Evolutionary conservation across 2,888 invertebrate genomes (phyloP).

Genomic region (Microdon myrmicae): DNA sequence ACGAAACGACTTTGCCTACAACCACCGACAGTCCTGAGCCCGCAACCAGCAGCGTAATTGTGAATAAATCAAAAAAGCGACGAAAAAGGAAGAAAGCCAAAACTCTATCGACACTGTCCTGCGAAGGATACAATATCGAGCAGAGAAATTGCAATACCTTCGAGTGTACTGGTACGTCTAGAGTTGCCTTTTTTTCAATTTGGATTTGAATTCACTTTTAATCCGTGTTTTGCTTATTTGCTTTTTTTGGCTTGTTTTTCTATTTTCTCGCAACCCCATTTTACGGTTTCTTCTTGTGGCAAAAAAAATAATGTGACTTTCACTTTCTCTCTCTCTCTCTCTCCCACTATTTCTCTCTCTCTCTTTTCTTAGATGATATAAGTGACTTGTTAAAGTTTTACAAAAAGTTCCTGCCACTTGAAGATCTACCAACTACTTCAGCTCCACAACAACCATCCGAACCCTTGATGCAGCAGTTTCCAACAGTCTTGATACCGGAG

Average conservation of each 20-base stretch:
- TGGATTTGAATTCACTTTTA: not conserved
- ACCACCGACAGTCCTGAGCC: conserved; percentile 26
- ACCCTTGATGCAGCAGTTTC: conserved; percentile 18
- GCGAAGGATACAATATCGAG: conserved; percentile 67
- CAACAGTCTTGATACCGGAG: conserved; percentile 16
- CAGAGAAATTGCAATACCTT: conserved; percentile 67
- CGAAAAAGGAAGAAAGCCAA: conserved; percentile 58
- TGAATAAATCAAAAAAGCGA: conserved; percentile 48
- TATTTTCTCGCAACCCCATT: not conserved
- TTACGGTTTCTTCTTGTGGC: not conserved
- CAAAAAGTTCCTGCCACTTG: conserved; percentile 60
- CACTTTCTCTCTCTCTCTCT: conserved; percentile 2
- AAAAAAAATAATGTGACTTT: conserved; percentile 5
- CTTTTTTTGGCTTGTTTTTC: not conserved
- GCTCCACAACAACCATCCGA: conserved; percentile 32
- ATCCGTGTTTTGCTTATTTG: not conserved
- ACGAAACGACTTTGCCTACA: conserved; percentile 11
- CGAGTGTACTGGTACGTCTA: conserved; percentile 65
- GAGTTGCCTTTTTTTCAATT: not conserved
- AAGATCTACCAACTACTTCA: conserved; percentile 55
- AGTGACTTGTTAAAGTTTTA: conserved; percentile 66
- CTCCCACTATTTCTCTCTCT: conserved; percentile 5
- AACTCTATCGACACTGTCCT: conserved; percentile 63
- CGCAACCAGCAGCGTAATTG: conserved; percentile 25
- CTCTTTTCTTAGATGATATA: conserved; percentile 61